Evolutionary conservation across 2,113 vertebrate species (phyloP), one percentile per base, ranked within the genome.

Genomic region (Cheilinus undulatus): DNA sequence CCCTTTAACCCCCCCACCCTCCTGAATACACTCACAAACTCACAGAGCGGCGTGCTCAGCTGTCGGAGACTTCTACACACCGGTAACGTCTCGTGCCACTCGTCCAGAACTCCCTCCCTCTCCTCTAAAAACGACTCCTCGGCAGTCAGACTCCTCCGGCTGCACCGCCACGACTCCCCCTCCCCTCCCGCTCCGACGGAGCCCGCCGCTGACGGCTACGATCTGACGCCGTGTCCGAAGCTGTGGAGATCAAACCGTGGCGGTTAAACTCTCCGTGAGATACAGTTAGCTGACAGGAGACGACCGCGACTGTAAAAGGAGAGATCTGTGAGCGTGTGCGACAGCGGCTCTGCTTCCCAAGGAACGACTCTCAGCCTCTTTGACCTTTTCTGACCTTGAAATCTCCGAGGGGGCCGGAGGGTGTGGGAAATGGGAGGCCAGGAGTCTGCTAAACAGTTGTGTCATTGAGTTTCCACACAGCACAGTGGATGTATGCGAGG

Each of bases 311-410:
- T 75, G 73, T 79, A 73, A 84, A 86, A 87, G 73, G 63, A 74
- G 42, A 54, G 38, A 61, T 15, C 57, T 58, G 78, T 56, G 82
- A 72, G 54, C 19, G 1, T 67, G 73, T 67, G 69, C 19, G 27
- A 80, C 71, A 83, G 61, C 22, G 43, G 52, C 73, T 75, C 67
- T 23, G 68, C 82, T 92, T 91, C 88, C 90, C 89, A 90, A 91
- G 88, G 73, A 87, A 87, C 24, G 79, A 71, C 56, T 87, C 88
- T 64, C 80, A 80, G 84, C 74, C 86, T 7, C 26, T 68, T 19
- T 43, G 88, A 60, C 89, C 89, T 89, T 91, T 78, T 75, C 73
- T 80, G 93, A 92, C 92, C 89, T 92, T 89, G 82, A 87, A 90
- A 80, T 90, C 90, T 92, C 91, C 17, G 38, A 86, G 80, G 92